Conservation (phyloP, 2,797 vertebrate genomes). For the Xyrichtys novacula region DNA sequence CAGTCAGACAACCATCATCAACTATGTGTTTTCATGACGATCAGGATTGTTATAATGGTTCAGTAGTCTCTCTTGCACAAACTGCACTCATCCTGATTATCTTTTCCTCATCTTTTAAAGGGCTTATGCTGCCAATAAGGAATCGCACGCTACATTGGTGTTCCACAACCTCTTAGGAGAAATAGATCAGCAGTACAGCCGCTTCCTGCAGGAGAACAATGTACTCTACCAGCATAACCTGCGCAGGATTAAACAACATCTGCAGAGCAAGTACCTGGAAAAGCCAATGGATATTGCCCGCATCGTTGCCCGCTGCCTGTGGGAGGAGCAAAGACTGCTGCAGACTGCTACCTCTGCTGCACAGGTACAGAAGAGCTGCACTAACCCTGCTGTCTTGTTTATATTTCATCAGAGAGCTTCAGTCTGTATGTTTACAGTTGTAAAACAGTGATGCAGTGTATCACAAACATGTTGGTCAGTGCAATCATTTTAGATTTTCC, state of each 20-base stretch:
- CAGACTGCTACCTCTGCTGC: constrained; percentile 93
- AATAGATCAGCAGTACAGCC: constrained; percentile 99
- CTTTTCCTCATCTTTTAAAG: constrained; percentile 48
- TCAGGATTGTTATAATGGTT: too few species aligned
- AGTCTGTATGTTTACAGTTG: background rate
- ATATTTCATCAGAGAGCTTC: background rate
- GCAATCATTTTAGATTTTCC: background rate
- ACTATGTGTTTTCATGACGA: too few species aligned
- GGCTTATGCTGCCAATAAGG: constrained; percentile 97
- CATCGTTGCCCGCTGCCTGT: constrained; percentile 96
- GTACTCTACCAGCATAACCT: constrained; percentile 99
- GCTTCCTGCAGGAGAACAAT: constrained; percentile 98
- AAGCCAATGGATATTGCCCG: constrained; percentile 98
- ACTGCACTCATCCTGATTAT: constrained; percentile 5
- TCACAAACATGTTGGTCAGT: background rate
- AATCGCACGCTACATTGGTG: constrained; percentile 96
- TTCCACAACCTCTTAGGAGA: constrained; percentile 99
- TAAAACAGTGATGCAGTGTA: background rate
- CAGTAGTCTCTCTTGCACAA: too few species aligned
- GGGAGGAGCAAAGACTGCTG: constrained; percentile 96
- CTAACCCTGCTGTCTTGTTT: background rate
- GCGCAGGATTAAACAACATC: constrained; percentile 97
- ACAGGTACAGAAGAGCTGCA: constrained; percentile 82
- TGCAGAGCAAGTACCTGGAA: constrained; percentile 98
- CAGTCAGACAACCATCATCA: too few species aligned